Evolutionary conservation across 2,888 invertebrate species (phyloP), one percentile per base, ranked within the genome.

Genomic region (Hylaea fasciaria): DNA sequence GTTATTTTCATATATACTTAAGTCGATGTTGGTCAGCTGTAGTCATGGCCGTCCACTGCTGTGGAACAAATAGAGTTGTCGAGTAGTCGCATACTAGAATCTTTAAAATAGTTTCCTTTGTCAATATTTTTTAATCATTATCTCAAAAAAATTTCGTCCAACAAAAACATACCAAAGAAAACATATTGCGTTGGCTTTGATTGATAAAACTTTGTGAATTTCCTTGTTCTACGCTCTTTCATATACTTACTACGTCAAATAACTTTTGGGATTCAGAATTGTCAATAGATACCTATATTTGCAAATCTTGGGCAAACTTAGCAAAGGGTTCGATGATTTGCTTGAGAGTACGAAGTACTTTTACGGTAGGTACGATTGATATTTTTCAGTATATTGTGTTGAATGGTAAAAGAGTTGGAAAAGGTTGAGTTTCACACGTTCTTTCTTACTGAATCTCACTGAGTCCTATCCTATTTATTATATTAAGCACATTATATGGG

Each of bases 241-340:
- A 75, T 79, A 73, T 50, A 66, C 50, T 74, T 50, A 66, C 54
- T 74, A 77, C 72, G 74, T 76, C 76, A 80, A 80, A 80, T 76
- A 84, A 84, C 80, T 83, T 83, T 80, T 68, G 74, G 80, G 78
- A 72, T 69, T 66, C 70, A 50, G 62, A 69, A 69, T 70, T 72
- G 71, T 65, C 68, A 59, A 59, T 62, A 62, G 64, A 69, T 78
- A 82, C 73, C 81, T 78, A 61, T 77, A 67, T 72, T 64, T 64
- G 66, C 66, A 64, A 68, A 62, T 60, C 56, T 57, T 69, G 62
- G 62, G 57, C 56, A 63, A 54, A 12, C 8, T 10, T 10, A 47
- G 22, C 9, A 16, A 58, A 58, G 41, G 48, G 48, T 29, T 60
- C 50, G 22, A 50, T 59, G 60, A 72, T 59, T 59, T 55, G 48